Evolutionary conservation across 2,888 invertebrate species (phyloP).

Genomic region (Orchesella flavescens): DNA sequence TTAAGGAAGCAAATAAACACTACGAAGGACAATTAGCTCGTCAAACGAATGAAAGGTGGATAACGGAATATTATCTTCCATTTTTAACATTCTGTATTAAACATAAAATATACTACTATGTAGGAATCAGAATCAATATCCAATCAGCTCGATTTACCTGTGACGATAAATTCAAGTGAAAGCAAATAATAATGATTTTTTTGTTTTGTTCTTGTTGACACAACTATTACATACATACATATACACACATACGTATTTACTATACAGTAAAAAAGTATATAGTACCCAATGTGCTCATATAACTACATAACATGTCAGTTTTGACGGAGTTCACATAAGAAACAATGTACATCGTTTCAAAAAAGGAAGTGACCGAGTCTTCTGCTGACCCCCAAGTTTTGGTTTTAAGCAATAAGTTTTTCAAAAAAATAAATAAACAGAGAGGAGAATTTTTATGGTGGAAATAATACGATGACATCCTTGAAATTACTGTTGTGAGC

Average conservation of each 20-base stretch:
- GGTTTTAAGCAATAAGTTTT: too few species aligned
- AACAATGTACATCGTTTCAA: too few species aligned
- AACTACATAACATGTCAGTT: constrained; percentile 3
- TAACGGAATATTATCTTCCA: constrained; percentile 51
- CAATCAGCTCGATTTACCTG: constrained; percentile 15
- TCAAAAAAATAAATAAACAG: too few species aligned
- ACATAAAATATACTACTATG: constrained; percentile 23
- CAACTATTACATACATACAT: background rate
- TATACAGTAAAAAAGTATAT: constrained; percentile 4
- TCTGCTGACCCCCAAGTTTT: too few species aligned
- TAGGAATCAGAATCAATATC: constrained; percentile 29
- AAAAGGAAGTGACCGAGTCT: background rate
- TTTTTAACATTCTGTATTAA: constrained; percentile 59
- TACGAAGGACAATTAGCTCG: background rate
- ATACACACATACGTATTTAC: too few species aligned
- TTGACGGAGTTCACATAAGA: background rate
- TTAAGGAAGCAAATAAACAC: background rate
- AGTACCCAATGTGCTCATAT: constrained; percentile 18
- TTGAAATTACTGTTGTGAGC: constrained; percentile 54
- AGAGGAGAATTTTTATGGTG: too few species aligned
- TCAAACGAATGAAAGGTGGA: constrained; percentile 26
- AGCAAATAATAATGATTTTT: background rate
- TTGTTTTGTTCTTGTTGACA: background rate
- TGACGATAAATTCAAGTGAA: constrained; percentile 1
- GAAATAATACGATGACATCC: too few species aligned